phyloP scores from a whole-genome alignment of 2,888 invertebrate genomes.

The Acheta domesticus region DNA sequence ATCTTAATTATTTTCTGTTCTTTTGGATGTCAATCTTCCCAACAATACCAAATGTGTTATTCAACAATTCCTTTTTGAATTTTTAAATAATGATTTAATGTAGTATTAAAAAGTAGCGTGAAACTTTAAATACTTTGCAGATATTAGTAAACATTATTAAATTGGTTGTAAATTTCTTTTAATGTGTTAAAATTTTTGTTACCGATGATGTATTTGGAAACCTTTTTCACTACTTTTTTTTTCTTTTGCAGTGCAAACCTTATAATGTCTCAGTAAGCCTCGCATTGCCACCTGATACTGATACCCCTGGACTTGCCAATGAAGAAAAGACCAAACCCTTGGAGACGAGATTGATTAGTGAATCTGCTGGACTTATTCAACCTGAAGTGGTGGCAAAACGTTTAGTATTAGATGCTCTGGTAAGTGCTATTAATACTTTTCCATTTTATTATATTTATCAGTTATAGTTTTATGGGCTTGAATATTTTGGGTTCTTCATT shows the following conservation, averaged over 20 bases:
- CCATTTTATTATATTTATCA: neutral
- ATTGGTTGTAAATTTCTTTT: no score
- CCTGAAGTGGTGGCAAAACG: conserved; percentile 76
- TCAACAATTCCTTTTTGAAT: no score
- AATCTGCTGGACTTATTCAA: conserved; percentile 69
- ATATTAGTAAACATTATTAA: no score
- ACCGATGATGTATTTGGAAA: no score
- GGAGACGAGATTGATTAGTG: conserved; percentile 83
- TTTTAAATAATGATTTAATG: no score
- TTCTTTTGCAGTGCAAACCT: conserved; percentile 53
- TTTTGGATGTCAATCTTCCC: neutral
- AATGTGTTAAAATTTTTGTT: no score
- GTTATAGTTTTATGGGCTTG: conserved; percentile 24
- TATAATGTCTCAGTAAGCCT: conserved; percentile 80
- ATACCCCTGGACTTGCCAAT: conserved; percentile 89
- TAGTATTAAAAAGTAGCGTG: no score
- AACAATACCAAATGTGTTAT: neutral
- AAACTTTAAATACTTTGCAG: no score
- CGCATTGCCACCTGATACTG: conserved; percentile 91
- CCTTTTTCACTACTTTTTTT: no score
- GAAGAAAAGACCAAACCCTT: conserved; percentile 84
- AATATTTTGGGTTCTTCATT: conserved; percentile 29
- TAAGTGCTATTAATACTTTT: conserved; percentile 45
- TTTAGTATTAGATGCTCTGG: conserved; percentile 77
- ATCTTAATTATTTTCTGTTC: neutral